Evolutionary conservation across 2,797 vertebrate species (phyloP).

Genomic region (Tachyglossus aculeatus): DNA sequence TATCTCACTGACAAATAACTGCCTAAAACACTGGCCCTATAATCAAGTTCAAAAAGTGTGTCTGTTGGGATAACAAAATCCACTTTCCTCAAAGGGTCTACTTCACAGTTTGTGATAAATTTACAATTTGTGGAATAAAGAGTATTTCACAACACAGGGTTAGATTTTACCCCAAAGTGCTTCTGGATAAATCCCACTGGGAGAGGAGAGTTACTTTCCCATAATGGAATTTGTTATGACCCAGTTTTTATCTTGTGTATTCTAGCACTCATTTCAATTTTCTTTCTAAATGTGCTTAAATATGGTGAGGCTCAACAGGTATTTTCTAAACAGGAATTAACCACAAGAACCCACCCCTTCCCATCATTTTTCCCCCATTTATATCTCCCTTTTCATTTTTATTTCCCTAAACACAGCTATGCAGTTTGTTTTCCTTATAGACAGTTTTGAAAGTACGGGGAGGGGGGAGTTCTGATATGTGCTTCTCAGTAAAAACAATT

Average conservation of each 20-base stretch:
- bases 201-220: slow-evolving; percentile 15
- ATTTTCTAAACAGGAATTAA: slow-evolving; percentile 60
- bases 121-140: slow-evolving; percentile 10
- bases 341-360: slow-evolving; percentile 25
- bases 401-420: slow-evolving; percentile 43
- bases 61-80: slow-evolving; percentile 43
- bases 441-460: slow-evolving; percentile 51
- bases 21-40: slow-evolving; percentile 33
- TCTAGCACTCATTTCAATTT: slow-evolving; percentile 8
- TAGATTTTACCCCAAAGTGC: slow-evolving; percentile 34
- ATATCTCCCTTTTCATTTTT: neutral
- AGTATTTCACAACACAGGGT: slow-evolving; percentile 36
- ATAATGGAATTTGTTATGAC: neutral
- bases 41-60: slow-evolving; percentile 26
- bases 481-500: slow-evolving; percentile 33
- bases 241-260: neutral
- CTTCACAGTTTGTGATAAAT: neutral
- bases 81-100: no score
- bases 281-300: slow-evolving; percentile 46
- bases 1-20: slow-evolving; percentile 39
- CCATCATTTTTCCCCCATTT: neutral
- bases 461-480: slow-evolving; percentile 52
- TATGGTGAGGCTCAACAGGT: slow-evolving; percentile 26
- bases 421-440: slow-evolving; percentile 40
- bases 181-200: slow-evolving; percentile 33